Evolutionary conservation across 1,140 invertebrate species (phyloP).

Genomic region (Elymnias hypermnestra): DNA sequence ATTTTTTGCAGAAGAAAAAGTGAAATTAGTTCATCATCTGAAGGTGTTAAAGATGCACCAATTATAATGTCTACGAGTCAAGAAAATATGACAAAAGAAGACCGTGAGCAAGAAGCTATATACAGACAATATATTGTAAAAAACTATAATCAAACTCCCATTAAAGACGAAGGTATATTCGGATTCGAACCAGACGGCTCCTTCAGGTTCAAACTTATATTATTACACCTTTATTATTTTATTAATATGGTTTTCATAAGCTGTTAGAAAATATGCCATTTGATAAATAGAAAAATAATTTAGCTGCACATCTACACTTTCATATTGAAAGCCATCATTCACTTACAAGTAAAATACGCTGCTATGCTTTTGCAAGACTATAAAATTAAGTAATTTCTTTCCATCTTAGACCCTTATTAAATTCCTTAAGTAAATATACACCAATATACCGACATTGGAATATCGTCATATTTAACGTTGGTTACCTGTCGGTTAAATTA

Average conservation of each 20-base stretch:
- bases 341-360: constrained; percentile 12
- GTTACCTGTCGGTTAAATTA: too few relatives aligned
- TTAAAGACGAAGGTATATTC: constrained; percentile 78
- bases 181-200: constrained; percentile 71
- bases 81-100: constrained; percentile 75
- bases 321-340: constrained; percentile 8
- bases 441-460: too few relatives aligned
- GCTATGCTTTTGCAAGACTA: constrained; percentile 11
- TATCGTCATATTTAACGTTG: too few relatives aligned
- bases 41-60: constrained; percentile 68
- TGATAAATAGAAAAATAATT: background rate
- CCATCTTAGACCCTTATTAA: constrained; percentile 1
- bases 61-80: constrained; percentile 76
- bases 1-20: constrained; percentile 68
- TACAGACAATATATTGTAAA: constrained; percentile 57
- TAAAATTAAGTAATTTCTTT: background rate
- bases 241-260: too few relatives aligned
- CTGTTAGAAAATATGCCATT: too few relatives aligned
- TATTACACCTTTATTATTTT: too few relatives aligned
- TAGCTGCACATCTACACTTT: constrained; percentile 10
- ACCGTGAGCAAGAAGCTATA: constrained; percentile 53
- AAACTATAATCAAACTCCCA: constrained; percentile 78
- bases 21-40: constrained; percentile 55
- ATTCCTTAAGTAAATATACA: too few relatives aligned
- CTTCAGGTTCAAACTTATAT: too few relatives aligned